Conservation (phyloP, 2,113 vertebrate species). For the cattle (Bos taurus) region DNA sequence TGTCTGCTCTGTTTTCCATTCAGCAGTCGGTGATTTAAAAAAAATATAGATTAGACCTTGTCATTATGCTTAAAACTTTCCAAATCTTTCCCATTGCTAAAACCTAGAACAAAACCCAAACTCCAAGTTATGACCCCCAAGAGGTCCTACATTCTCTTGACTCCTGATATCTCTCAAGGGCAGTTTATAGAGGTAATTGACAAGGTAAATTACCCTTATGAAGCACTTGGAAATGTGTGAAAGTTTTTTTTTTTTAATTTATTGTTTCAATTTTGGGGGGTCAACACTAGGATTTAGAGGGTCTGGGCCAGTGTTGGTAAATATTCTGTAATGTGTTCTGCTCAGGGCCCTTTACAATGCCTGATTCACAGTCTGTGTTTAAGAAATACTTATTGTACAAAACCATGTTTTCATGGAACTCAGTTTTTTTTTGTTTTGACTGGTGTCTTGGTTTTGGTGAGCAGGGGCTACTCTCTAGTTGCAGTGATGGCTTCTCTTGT, state of each 20-base stretch:
- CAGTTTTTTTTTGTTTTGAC: neutral
- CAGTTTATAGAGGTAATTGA: neutral
- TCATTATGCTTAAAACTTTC: neutral
- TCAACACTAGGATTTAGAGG: neutral
- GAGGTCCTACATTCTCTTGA: neutral
- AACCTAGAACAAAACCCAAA: conserved; percentile 14
- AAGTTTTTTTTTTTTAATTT: neutral
- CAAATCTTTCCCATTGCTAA: neutral
- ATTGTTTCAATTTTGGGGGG: neutral
- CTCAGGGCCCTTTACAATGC: neutral
- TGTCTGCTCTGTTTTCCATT: neutral
- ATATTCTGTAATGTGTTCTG: neutral
- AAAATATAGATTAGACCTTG: conserved; percentile 4
- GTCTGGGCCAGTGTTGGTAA: neutral
- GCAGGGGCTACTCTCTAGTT: neutral
- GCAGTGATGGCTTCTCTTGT: neutral
- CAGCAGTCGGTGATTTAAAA: neutral
- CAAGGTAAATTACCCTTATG: neutral
- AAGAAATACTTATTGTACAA: neutral
- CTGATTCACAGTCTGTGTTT: neutral
- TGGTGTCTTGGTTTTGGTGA: neutral
- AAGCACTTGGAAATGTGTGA: neutral
- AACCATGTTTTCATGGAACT: neutral
- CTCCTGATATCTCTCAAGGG: neutral
- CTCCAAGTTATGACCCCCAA: neutral